These are phyloP conservation scores for Avahi laniger DNA, from an alignment of 2,797 vertebrate genomes.

Conservation along the genomic window DNA sequence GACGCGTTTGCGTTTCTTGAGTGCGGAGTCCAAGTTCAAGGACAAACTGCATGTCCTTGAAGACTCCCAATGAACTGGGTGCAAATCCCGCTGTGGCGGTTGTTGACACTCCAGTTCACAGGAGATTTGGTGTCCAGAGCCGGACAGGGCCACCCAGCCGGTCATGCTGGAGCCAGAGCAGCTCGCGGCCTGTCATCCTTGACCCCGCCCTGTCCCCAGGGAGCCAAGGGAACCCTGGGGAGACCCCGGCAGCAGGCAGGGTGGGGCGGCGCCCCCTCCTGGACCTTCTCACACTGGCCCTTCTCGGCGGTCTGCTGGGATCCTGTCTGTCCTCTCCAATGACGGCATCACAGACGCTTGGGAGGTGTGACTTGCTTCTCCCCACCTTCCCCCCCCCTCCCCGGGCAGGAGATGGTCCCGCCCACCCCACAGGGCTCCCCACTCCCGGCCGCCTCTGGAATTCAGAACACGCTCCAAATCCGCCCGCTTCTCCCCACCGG, in stretches of 20 bases:
- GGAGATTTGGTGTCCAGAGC: background rate
- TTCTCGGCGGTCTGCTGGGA: background rate
- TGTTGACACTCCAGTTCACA: no score
- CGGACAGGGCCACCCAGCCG: background rate
- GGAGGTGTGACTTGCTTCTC: background rate
- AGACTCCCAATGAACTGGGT: background rate
- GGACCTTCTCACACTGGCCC: background rate
- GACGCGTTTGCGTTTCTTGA: background rate
- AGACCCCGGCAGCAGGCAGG: background rate
- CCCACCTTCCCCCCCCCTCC: background rate
- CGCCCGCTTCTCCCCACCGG: background rate
- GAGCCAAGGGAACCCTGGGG: background rate
- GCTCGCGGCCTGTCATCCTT: background rate
- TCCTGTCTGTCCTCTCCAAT: background rate
- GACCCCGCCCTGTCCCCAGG: background rate
- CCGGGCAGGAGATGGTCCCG: background rate
- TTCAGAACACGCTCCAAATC: background rate
- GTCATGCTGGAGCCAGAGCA: background rate
- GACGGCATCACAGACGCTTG: background rate
- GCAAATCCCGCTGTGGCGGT: background rate
- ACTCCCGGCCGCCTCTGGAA: background rate
- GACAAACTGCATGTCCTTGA: background rate
- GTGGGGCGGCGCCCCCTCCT: no score
- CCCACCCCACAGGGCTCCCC: background rate
- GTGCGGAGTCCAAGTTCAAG: background rate